These are phyloP conservation scores for Plectrocnemia conspersa DNA, from an alignment of 1,140 invertebrate species.

Conservation along the genomic window DNA sequence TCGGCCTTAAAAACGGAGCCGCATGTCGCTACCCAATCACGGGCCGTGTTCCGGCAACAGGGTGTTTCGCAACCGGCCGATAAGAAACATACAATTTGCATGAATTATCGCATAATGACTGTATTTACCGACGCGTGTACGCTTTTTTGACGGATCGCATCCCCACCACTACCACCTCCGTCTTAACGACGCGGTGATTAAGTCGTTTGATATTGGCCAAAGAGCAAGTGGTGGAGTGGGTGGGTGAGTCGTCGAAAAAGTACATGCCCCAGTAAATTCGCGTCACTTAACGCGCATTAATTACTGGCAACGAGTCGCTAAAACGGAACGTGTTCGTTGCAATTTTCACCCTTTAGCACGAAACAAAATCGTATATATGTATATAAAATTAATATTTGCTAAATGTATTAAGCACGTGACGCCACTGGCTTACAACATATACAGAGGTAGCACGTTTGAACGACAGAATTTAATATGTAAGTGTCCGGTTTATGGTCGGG, in stretches of 20 bases:
- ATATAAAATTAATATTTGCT: no score
- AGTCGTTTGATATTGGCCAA: neutral
- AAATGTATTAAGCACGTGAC: no score
- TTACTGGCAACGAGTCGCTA: neutral
- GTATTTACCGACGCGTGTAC: constrained; percentile 33
- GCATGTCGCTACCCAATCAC: constrained; percentile 15
- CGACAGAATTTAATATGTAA: no score
- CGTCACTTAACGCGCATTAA: constrained; percentile 4
- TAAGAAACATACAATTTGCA: constrained; percentile 36
- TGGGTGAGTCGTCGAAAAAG: neutral
- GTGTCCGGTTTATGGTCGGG: no score
- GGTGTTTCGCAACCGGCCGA: constrained; percentile 19
- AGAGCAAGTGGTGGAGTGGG: no score
- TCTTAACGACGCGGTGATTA: constrained; percentile 1
- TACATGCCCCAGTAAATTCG: neutral
- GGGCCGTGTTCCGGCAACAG: constrained; percentile 12
- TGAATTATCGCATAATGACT: constrained; percentile 34
- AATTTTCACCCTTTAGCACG: no score
- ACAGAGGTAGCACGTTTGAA: no score
- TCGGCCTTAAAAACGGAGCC: neutral
- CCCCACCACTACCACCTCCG: constrained; percentile 7
- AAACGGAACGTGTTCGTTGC: constrained; percentile 1
- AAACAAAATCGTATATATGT: no score
- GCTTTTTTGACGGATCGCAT: constrained; percentile 32
- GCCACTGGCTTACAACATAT: no score